A percentile compares a stretch with the other conserved stretches of the same genome.
Conservation (phyloP, 2,888 invertebrate genomes). For the Gastrophysa polygoni region DNA sequence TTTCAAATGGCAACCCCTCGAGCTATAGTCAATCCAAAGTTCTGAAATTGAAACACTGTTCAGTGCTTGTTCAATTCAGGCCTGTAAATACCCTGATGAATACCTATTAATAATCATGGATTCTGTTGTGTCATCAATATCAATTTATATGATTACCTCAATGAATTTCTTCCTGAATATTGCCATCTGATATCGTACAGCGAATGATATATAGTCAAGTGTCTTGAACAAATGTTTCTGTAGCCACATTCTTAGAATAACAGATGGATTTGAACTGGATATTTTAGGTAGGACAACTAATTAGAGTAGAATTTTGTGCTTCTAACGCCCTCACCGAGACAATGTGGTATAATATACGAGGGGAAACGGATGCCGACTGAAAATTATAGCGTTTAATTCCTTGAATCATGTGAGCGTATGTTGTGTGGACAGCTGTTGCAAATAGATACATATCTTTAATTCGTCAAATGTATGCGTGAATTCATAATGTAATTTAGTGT, state of each 20-base stretch:
- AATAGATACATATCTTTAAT: background rate
- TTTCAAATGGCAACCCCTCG: no score
- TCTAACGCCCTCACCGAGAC: background rate
- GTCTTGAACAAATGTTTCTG: constrained; percentile 7
- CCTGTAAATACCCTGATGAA: no score
- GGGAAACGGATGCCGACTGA: background rate
- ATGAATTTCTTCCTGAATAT: no score
- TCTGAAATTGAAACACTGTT: no score
- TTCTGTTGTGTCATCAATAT: no score
- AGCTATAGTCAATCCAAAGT: no score
- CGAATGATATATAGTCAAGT: background rate
- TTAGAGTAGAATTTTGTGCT: constrained; percentile 4
- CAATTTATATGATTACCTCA: no score
- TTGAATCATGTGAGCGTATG: background rate
- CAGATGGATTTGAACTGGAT: constrained; percentile 5
- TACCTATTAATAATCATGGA: no score
- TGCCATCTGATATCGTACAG: background rate
- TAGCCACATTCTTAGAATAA: constrained; percentile 2
- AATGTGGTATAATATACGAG: background rate
- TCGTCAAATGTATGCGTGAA: background rate
- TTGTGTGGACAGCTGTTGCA: background rate
- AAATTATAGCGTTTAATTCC: background rate
- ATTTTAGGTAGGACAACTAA: constrained; percentile 4
- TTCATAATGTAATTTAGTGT: no score
- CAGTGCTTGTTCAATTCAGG: no score